These are phyloP conservation scores for Alloplasta piceator DNA, from an alignment of 2,888 invertebrate genomes.

Conservation along the genomic window DNA sequence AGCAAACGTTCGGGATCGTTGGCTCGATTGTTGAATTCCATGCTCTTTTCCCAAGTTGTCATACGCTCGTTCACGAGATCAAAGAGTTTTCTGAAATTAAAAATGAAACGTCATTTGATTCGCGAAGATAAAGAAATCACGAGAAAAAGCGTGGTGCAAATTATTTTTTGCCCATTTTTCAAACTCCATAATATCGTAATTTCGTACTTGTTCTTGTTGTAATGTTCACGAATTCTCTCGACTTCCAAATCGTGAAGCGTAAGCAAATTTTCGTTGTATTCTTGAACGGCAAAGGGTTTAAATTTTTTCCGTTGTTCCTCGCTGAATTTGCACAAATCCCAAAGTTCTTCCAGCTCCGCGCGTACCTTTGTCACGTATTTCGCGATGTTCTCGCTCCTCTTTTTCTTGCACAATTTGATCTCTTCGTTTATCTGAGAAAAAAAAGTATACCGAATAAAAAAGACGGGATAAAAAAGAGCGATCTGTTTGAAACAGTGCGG, in stretches of 20 bases:
- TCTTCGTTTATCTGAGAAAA: constrained; percentile 86
- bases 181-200: no score
- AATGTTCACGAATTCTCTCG: constrained; percentile 87
- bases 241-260: constrained; percentile 91
- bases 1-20: constrained; percentile 93
- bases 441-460: constrained; percentile 3
- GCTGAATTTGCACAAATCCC: constrained; percentile 91
- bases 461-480: background rate
- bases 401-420: constrained; percentile 89
- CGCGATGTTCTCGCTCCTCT: constrained; percentile 90
- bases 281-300: constrained; percentile 87
- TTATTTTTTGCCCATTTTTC: no score
- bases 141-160: no score
- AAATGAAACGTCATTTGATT: constrained; percentile 32
- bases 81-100: constrained; percentile 85
- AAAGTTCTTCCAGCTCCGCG: constrained; percentile 88
- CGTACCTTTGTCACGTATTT: constrained; percentile 88
- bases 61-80: constrained; percentile 88
- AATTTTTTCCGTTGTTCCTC: constrained; percentile 87
- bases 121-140: no score
- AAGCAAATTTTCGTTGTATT: constrained; percentile 92
- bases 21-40: constrained; percentile 90
- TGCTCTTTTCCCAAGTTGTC: constrained; percentile 90
- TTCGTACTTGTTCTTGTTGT: constrained; percentile 87
- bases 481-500: no score